Evolutionary conservation across 2,888 invertebrate genomes (phyloP).

Genomic region (Tetanocera ferruginea): DNA sequence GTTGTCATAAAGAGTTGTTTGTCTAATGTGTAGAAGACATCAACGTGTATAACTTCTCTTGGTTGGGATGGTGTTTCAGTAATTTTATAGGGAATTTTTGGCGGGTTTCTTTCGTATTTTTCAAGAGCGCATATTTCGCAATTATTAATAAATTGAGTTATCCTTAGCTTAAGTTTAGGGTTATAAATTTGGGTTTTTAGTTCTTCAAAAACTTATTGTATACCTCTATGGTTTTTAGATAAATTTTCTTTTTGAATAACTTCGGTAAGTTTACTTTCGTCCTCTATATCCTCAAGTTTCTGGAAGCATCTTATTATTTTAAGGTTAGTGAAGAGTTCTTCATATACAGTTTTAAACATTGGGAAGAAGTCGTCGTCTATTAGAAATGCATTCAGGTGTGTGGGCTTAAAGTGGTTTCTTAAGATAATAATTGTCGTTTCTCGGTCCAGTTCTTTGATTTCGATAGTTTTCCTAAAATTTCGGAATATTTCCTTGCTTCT

Average conservation of each 20-base stretch:
- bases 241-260: background rate
- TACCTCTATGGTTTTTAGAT: background rate
- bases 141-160: constrained; percentile 38
- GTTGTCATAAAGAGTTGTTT: constrained; percentile 26
- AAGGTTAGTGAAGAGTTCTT: background rate
- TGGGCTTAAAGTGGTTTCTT: background rate
- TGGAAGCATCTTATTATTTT: background rate
- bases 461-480: background rate
- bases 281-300: background rate
- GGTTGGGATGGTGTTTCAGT: constrained; percentile 8
- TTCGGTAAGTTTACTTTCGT: background rate
- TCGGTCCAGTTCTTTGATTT: background rate
- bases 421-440: background rate
- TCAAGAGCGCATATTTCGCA: constrained; percentile 21
- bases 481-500: background rate
- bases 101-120: constrained; percentile 44
- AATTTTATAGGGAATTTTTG: constrained; percentile 26
- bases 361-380: background rate
- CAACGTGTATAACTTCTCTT: constrained; percentile 18
- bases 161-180: constrained; percentile 19
- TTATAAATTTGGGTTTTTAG: constrained; percentile 14
- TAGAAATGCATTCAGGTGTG: background rate
- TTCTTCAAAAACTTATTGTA: background rate
- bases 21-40: constrained; percentile 21
- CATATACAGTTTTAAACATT: background rate